A percentile compares a stretch with the other conserved stretches of the same genome.
These are phyloP conservation scores for Allacma fusca DNA, from an alignment of 2,888 invertebrate genomes.

Conservation along the genomic window DNA sequence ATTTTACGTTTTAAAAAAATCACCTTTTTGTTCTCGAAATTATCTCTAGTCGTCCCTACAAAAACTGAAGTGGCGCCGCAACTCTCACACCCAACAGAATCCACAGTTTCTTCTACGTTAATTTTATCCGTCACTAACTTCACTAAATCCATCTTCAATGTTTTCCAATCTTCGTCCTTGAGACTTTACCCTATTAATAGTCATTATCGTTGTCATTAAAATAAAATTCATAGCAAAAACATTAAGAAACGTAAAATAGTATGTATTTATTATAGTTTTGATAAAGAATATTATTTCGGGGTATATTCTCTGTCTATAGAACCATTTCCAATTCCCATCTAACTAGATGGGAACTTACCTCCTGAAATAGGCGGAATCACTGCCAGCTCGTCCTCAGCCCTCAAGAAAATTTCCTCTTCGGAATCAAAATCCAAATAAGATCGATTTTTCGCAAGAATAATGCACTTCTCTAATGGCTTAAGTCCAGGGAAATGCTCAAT, in stretches of 20 bases:
- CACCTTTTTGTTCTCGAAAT: conserved; percentile 81
- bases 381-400: conserved; percentile 81
- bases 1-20: not conserved
- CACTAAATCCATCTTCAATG: conserved; percentile 73
- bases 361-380: conserved; percentile 95
- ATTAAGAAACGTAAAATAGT: not conserved
- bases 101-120: conserved; percentile 73
- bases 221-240: not conserved
- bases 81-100: conserved; percentile 73
- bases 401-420: conserved; percentile 69
- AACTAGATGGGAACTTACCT: conserved; percentile 66
- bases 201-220: not conserved
- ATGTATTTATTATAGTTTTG: not conserved
- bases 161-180: not conserved
- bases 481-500: conserved; percentile 71
- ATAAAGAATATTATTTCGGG: not conserved
- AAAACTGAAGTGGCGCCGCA: conserved; percentile 92
- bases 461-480: conserved; percentile 72
- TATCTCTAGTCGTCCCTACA: conserved; percentile 86
- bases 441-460: conserved; percentile 85
- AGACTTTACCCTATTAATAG: not conserved
- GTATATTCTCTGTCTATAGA: too few relatives aligned
- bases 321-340: not conserved
- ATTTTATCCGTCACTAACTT: conserved; percentile 75
- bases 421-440: conserved; percentile 71